Percentiles rank a stretch among this genome's conserved stretches.
These are phyloP conservation scores for Drusus annulatus DNA, from an alignment of 1,140 invertebrate genomes.

Conservation along the genomic window DNA sequence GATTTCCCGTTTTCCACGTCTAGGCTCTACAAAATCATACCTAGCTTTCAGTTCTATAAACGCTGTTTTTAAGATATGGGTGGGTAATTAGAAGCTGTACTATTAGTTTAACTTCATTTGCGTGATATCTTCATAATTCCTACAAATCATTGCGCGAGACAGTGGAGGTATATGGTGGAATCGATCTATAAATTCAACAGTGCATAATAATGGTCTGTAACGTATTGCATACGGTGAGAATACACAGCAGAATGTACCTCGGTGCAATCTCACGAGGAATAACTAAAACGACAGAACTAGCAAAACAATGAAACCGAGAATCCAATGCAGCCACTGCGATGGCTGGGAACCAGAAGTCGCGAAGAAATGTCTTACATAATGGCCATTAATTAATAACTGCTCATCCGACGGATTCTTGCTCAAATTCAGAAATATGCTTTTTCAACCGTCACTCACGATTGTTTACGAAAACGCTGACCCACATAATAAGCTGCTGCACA, in stretches of 20 bases:
- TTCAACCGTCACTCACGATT: slow-evolving; percentile 48
- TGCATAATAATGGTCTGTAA: slow-evolving; percentile 5
- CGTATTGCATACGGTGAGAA: not conserved
- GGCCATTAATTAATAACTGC: not conserved
- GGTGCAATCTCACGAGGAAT: not conserved
- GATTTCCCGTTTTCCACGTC: too few species aligned
- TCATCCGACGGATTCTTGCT: not conserved
- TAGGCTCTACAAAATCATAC: too few species aligned
- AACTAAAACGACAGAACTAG: slow-evolving; percentile 11
- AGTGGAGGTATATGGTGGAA: not conserved
- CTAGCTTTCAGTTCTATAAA: too few species aligned
- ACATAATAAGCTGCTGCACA: slow-evolving; percentile 43
- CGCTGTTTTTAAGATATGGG: not conserved
- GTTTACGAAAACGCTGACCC: slow-evolving; percentile 50
- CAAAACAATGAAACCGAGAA: slow-evolving; percentile 46
- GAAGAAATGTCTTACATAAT: slow-evolving; percentile 38
- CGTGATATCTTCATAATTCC: not conserved
- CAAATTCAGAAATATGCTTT: not conserved
- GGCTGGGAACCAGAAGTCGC: slow-evolving; percentile 34
- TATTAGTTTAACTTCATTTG: not conserved
- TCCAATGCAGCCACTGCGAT: slow-evolving; percentile 6
- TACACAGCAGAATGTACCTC: not conserved
- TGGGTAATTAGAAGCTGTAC: not conserved
- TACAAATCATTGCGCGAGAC: not conserved
- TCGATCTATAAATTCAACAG: slow-evolving; percentile 34